phyloP scores from a whole-genome alignment of 2,113 vertebrate species.

The Sylvietta virens region DNA sequence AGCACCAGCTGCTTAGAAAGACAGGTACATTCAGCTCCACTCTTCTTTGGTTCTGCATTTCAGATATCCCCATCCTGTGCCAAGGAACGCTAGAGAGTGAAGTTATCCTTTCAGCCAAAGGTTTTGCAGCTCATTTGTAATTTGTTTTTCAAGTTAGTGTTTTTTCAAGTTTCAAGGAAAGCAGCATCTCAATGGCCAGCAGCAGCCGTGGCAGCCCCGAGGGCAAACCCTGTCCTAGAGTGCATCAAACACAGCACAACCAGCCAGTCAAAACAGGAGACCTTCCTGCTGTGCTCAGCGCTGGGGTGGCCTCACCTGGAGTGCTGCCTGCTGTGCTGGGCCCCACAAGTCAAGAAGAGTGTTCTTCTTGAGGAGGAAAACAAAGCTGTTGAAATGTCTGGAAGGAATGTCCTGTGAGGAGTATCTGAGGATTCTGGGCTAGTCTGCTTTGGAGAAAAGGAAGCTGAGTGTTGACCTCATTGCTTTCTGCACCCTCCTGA shows the following conservation, averaged over 20 bases:
- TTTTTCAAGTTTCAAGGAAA: neutral
- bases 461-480: neutral
- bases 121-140: neutral
- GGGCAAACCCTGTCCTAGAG: neutral
- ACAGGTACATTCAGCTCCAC: fast-evolving
- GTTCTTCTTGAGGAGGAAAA: neutral
- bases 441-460: neutral
- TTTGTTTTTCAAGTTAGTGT: neutral
- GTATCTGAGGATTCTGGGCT: neutral
- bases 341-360: fast-evolving
- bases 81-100: neutral
- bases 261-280: fast-evolving
- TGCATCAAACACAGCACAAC: neutral
- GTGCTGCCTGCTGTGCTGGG: neutral
- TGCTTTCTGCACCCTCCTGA: neutral
- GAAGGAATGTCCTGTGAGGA: neutral
- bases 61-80: neutral
- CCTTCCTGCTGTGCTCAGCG: neutral
- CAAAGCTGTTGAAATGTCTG: neutral
- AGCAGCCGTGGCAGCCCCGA: fast-evolving
- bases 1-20: neutral
- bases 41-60: neutral
- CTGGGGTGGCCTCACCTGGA: neutral
- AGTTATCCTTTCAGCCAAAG: neutral
- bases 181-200: neutral